Percentiles rank a stretch among this genome's conserved stretches.
These are phyloP conservation scores for Andricus quercusramuli DNA, from an alignment of 2,888 invertebrate genomes.

Conservation along the genomic window DNA sequence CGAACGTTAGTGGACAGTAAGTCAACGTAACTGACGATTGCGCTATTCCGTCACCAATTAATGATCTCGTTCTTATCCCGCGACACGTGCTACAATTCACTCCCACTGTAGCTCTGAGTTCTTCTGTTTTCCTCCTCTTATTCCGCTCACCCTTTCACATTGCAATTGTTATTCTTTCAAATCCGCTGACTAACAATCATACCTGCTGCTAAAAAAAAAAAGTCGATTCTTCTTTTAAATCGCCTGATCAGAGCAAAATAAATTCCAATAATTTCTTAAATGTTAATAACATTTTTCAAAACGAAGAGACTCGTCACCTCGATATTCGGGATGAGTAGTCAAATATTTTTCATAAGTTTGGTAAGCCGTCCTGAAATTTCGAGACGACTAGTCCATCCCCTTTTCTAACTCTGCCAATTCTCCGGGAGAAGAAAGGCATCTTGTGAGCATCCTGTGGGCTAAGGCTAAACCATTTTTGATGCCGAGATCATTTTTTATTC, in stretches of 20 bases:
- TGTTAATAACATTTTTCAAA: too few relatives aligned
- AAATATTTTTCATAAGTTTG: too few relatives aligned
- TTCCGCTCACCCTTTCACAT: conserved; percentile 12
- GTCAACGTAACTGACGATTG: conserved; percentile 14
- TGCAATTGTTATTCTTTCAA: conserved; percentile 13
- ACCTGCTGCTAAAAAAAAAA: not conserved
- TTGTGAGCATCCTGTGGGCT: too few relatives aligned
- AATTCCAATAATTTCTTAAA: too few relatives aligned
- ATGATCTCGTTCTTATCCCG: conserved; percentile 6
- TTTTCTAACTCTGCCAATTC: too few relatives aligned
- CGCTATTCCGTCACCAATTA: conserved; percentile 35
- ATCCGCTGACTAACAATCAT: not conserved
- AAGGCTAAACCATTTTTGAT: too few relatives aligned
- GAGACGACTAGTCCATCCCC: too few relatives aligned
- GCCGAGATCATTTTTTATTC: too few relatives aligned
- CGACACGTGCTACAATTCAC: conserved; percentile 27
- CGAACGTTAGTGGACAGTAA: conserved; percentile 15
- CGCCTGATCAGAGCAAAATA: not conserved
- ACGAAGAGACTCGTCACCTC: too few relatives aligned
- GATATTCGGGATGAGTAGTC: too few relatives aligned
- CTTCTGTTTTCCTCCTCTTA: not conserved
- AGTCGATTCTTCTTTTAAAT: not conserved
- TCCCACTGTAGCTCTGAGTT: not conserved
- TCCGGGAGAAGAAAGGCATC: too few relatives aligned
- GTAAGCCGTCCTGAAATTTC: too few relatives aligned